phyloP scores from a whole-genome alignment of 2,888 invertebrate species.

The Leptopilina drosophilae region DNA sequence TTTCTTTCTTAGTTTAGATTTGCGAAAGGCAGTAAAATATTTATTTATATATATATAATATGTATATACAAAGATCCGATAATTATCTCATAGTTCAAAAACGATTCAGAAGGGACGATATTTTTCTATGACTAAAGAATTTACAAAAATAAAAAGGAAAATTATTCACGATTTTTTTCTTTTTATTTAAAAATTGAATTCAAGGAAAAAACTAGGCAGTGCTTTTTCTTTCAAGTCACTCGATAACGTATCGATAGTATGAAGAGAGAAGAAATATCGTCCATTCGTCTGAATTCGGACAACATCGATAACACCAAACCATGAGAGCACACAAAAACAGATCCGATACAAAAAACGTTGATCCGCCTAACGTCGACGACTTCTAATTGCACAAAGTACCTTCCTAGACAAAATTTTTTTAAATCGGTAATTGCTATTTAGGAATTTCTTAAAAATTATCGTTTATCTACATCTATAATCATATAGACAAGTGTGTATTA shows the following conservation, averaged over 20 bases:
- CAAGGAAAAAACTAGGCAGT: background rate
- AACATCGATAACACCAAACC: slow-evolving; percentile 65
- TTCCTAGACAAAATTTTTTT: slow-evolving; percentile 54
- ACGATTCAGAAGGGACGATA: slow-evolving; percentile 20
- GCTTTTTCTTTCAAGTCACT: background rate
- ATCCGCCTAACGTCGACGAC: slow-evolving; percentile 61
- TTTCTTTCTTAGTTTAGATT: slow-evolving; percentile 4
- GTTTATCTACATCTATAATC: slow-evolving; percentile 53
- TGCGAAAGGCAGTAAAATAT: slow-evolving; percentile 35
- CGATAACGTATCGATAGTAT: background rate
- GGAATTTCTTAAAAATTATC: slow-evolving; percentile 66
- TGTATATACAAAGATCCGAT: slow-evolving; percentile 17
- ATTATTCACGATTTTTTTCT: background rate
- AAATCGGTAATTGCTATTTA: slow-evolving; percentile 58
- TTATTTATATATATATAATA: too few species aligned
- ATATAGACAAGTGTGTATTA: slow-evolving; percentile 70
- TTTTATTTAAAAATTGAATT: background rate
- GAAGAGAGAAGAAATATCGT: slow-evolving; percentile 53
- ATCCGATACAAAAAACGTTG: slow-evolving; percentile 57
- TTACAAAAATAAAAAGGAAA: background rate
- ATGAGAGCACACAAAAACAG: slow-evolving; percentile 61
- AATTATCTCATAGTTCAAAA: slow-evolving; percentile 26
- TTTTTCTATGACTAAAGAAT: background rate
- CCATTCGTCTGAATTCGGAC: slow-evolving; percentile 48
- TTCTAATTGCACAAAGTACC: slow-evolving; percentile 68